Base-by-base conservation (phyloP, 2,797 vertebrate genomes). In the Leucoraja ocellata region DNA sequence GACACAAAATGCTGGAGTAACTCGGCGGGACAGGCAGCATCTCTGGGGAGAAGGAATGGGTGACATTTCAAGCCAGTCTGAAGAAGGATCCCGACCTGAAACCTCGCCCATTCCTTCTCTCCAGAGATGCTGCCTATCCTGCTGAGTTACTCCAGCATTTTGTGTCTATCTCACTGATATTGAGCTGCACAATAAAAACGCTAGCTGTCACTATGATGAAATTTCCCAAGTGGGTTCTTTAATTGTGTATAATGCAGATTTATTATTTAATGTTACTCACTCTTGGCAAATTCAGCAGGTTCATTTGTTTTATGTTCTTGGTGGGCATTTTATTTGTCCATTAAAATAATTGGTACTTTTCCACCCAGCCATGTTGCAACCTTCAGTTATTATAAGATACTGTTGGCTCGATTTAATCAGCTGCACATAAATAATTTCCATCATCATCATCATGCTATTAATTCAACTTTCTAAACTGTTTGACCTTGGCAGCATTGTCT, bases 281-380 rank as follows among this genome's bases (percentile, higher is more conserved):
- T 36, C 84, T 88, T 88, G n/a, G 21, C n/a, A 88, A 86, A 65
- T 88, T 68, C n/a, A 68, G 32, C 16, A 4, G n/a, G 84, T 88
- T 88, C n/a, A 88, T 88, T 88, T 36, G 84, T 65, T 36, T 88
- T 32, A 0, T 36, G 6, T 65, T 65, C 16, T 9, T 13, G 65
- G 65, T 21, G n/a, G 14, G 28, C 16, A 65, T 88, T 68, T 88
- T 36, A 88, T 88, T 68, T 36, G 25, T n/a, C 61, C 36, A 21
- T 36, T 88, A 18, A 36, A 65, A 11, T 9, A 16, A 16, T 88
- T 88, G 36, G 28, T 80, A 80, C 36, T 88, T n/a, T 88, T 68
- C 18, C 6, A 32, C 14, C 63, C n/a, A 21, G 63, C 54, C 25
- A 61, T 61, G 11, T 68, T 68, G n/a, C 84, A 88, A 8, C 3